Evolutionary conservation across 2,113 vertebrate species (phyloP), one percentile per base, ranked within the genome.

Genomic region (Tachycineta bicolor): DNA sequence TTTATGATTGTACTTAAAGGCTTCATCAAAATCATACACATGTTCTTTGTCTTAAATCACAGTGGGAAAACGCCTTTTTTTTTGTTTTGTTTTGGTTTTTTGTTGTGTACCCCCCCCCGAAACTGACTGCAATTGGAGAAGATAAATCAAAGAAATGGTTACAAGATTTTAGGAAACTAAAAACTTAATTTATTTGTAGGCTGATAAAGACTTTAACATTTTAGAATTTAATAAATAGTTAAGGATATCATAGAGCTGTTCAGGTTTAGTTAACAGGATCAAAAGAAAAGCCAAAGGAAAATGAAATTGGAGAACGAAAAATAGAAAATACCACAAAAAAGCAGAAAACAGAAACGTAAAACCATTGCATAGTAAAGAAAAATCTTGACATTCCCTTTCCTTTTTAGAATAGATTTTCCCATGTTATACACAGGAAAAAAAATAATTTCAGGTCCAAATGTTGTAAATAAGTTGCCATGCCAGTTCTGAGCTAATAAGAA

Each of bases 51-150:
- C 5, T 6, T 75, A 50, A n/a, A 77, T 24, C 17, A 63, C 23
- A 50, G 12, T 0, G 1, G 22, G 41, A 23, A 58, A 41, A 7
- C 3, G 15, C 22, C 11, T 1, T 4, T 2, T 68, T 71, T 39
- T 10, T 22, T 37, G n/a, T 39, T 10, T 21, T 37, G 19, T 9
- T 4, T 16, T 11, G 3, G 12, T 52, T 26, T 21, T 60, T 53
- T 23, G 68, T 37, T 60, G n/a, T n/a, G n/a, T n/a, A n/a, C n/a
- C n/a, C n/a, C n/a, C n/a, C n/a, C 22, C 0, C 60, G 60, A 90
- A 77, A 47, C 20, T 39, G 78, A 31, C 23, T 65, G 28, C 39
- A 95, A 33, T 47, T 81, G 37, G 21, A 73, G 37, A 67, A 89
- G 18, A 52, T 65, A 81, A 82, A 64, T 31, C 20, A 76, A 91